A percentile compares a stretch with the other conserved stretches of the same genome.
phyloP scores from a whole-genome alignment of 2,888 invertebrate genomes.

The Brenthis daphne region DNA sequence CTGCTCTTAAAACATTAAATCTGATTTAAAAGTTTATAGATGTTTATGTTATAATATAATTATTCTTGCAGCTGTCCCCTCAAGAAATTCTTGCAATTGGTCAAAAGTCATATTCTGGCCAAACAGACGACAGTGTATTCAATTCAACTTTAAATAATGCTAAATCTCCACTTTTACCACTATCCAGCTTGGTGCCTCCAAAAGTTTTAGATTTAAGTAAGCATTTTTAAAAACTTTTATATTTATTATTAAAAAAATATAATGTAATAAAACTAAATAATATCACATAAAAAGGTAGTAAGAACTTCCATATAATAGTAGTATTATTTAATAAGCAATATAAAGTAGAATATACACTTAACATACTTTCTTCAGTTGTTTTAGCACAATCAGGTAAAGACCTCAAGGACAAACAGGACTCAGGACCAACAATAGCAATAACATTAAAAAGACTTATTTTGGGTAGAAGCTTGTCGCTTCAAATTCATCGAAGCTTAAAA shows the following conservation, averaged over 20 bases:
- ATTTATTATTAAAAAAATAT: no score
- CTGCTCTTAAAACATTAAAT: no score
- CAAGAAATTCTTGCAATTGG: constrained; percentile 79
- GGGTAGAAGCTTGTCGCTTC: constrained; percentile 75
- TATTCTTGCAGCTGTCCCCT: constrained; percentile 59
- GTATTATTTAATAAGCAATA: no score
- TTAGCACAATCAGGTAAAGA: constrained; percentile 81
- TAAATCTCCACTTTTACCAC: constrained; percentile 61
- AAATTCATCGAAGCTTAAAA: constrained; percentile 81
- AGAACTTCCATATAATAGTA: no score
- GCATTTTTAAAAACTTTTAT: constrained; percentile 40
- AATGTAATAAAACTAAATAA: no score
- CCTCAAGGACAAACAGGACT: constrained; percentile 53
- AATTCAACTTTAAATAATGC: constrained; percentile 52
- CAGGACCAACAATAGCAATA: constrained; percentile 60
- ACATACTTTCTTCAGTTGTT: constrained; percentile 59
- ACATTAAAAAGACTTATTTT: constrained; percentile 72
- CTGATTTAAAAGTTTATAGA: no score
- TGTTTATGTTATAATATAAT: not conserved
- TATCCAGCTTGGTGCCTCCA: constrained; percentile 67
- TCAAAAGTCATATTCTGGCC: constrained; percentile 60
- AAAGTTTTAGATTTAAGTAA: constrained; percentile 72
- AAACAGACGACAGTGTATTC: constrained; percentile 58
- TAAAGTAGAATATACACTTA: not conserved
- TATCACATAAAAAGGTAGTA: no score